Conservation (phyloP, 2,888 invertebrate genomes). For the Diadegma fenestrale region DNA sequence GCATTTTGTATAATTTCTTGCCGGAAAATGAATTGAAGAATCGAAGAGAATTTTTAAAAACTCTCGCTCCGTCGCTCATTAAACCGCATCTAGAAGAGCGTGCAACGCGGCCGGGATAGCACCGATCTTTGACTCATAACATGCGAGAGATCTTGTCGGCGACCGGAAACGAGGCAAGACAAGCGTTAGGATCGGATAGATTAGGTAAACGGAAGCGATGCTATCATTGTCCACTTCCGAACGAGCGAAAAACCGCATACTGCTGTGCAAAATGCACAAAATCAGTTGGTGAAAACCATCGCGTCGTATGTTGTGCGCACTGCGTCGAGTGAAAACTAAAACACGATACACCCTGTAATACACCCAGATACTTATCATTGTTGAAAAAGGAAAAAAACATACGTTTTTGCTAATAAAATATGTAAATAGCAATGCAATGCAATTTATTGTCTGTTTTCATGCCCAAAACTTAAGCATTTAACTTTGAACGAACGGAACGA, state of each 20-base stretch:
- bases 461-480: too few species aligned
- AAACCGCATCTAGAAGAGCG: constrained; percentile 22
- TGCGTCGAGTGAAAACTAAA: too few species aligned
- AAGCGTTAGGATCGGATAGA: constrained; percentile 23
- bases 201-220: constrained; percentile 16
- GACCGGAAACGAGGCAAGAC: not conserved
- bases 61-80: constrained; percentile 14
- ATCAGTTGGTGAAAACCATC: too few species aligned
- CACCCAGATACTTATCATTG: too few species aligned
- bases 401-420: constrained; percentile 22
- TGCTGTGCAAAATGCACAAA: too few species aligned
- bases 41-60: constrained; percentile 18
- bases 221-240: constrained; percentile 26
- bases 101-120: constrained; percentile 4
- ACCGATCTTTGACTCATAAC: constrained; percentile 10
- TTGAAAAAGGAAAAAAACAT: constrained; percentile 3
- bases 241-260: constrained; percentile 13
- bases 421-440: constrained; percentile 13
- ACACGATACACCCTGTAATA: too few species aligned
- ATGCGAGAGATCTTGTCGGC: constrained; percentile 17
- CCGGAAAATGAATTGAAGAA: constrained; percentile 18
- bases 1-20: constrained; percentile 7
- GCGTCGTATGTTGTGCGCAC: too few species aligned
- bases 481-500: too few species aligned
- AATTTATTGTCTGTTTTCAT: too few species aligned